A percentile compares a stretch with the other conserved stretches of the same genome.
Evolutionary conservation across 1,140 invertebrate species (phyloP).

Genomic region (Euwallacea similis): DNA sequence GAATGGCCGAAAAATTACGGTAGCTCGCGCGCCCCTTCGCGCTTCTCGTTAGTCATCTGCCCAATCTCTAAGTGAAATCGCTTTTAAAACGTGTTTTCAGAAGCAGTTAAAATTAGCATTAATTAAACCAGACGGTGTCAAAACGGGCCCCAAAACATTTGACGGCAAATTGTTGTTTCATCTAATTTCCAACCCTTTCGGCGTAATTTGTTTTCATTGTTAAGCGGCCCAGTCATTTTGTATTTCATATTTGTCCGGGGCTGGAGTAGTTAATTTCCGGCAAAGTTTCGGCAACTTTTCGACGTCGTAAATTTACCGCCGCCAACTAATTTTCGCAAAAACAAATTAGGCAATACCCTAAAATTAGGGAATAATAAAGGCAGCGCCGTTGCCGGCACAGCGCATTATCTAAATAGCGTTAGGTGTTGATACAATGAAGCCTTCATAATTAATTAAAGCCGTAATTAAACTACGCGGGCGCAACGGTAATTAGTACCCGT

Average conservation of each 20-base stretch:
- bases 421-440: slow-evolving; percentile 51
- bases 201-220: slow-evolving; percentile 33
- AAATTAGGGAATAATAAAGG: slow-evolving; percentile 41
- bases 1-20: no score
- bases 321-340: slow-evolving; percentile 44
- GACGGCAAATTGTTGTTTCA: slow-evolving; percentile 30
- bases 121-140: slow-evolving; percentile 14
- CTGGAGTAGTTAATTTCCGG: slow-evolving; percentile 34
- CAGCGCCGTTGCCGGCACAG: slow-evolving; percentile 8
- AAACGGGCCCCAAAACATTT: slow-evolving; percentile 9
- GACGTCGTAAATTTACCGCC: slow-evolving; percentile 38
- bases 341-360: slow-evolving; percentile 45
- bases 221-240: slow-evolving; percentile 26
- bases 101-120: slow-evolving; percentile 10
- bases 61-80: neutral
- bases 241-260: slow-evolving; percentile 24
- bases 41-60: no score
- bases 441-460: slow-evolving; percentile 53
- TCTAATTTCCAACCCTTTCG: slow-evolving; percentile 30
- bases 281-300: slow-evolving; percentile 38
- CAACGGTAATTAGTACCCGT: slow-evolving; percentile 49
- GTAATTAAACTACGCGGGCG: slow-evolving; percentile 53
- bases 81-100: neutral
- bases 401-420: slow-evolving; percentile 49
- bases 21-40: no score